phyloP scores from a whole-genome alignment of 2,797 vertebrate genomes.

The Macropodus opercularis region DNA sequence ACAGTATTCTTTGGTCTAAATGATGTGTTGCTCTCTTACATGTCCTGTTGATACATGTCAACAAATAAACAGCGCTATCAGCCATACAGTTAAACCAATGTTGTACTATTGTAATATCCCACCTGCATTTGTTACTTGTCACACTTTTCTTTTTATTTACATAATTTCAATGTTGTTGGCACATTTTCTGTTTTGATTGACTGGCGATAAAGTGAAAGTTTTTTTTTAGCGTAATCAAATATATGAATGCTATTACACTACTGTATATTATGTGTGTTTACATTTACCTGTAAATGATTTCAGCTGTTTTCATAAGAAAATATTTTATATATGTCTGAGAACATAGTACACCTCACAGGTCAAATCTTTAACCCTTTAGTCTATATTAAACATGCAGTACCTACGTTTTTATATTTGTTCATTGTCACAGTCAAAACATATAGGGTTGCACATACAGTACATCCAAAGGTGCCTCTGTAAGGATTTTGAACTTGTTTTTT shows the following conservation, averaged over 20 bases:
- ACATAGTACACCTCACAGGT: slow-evolving; percentile 39
- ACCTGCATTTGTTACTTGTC: slow-evolving; percentile 23
- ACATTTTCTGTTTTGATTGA: slow-evolving; percentile 47
- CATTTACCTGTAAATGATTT: slow-evolving; percentile 3
- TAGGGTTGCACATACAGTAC: slow-evolving; percentile 27
- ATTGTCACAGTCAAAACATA: too few relatives aligned
- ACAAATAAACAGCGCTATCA: slow-evolving; percentile 73
- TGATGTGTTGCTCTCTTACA: slow-evolving; percentile 26
- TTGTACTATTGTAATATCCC: slow-evolving; percentile 21
- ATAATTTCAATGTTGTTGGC: slow-evolving; percentile 35
- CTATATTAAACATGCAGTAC: too few relatives aligned
- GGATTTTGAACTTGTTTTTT: slow-evolving; percentile 23
- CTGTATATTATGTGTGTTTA: slow-evolving; percentile 47
- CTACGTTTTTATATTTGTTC: slow-evolving; percentile 29
- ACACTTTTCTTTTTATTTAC: slow-evolving; percentile 44
- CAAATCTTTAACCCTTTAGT: slow-evolving; percentile 29
- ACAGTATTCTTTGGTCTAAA: slow-evolving; percentile 37
- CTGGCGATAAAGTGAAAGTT: slow-evolving; percentile 58
- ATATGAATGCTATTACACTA: slow-evolving; percentile 31
- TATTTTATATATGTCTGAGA: slow-evolving; percentile 35
- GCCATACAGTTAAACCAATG: slow-evolving; percentile 43
- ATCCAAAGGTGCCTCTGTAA: slow-evolving; percentile 61
- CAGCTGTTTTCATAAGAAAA: slow-evolving; percentile 38
- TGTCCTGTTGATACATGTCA: slow-evolving; percentile 40
- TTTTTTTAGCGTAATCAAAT: slow-evolving; percentile 45